phyloP scores from a whole-genome alignment of 2,888 invertebrate species.

The Drosophila koepferae region DNA sequence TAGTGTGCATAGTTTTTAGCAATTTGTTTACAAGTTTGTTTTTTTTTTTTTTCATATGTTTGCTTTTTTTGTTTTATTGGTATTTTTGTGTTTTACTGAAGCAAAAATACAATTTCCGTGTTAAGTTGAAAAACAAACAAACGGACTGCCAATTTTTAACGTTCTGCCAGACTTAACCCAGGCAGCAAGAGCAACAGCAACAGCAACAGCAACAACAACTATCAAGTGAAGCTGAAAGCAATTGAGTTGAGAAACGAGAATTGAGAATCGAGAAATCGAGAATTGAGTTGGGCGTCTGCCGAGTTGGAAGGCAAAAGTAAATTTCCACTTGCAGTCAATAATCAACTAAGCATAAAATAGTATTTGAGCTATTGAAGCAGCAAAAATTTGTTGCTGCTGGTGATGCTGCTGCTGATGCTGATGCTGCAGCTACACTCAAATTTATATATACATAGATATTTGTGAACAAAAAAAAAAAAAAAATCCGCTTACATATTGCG shows the following conservation, averaged over 20 bases:
- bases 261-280: conserved; percentile 26
- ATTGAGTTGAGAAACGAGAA: conserved; percentile 37
- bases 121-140: conserved; percentile 75
- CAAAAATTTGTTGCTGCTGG: conserved; percentile 67
- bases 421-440: conserved; percentile 23
- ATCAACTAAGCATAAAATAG: conserved; percentile 80
- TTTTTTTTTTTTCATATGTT: not conserved
- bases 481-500: conserved; percentile 67
- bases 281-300: conserved; percentile 18
- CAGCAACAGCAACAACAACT: conserved; percentile 1
- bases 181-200: conserved; percentile 1
- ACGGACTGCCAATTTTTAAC: conserved; percentile 72
- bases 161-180: conserved; percentile 65
- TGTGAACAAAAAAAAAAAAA: not conserved
- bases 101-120: conserved; percentile 73
- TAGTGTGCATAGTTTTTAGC: conserved; percentile 47
- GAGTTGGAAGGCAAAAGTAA: conserved; percentile 52
- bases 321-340: conserved; percentile 77
- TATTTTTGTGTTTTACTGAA: conserved; percentile 21
- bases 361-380: conserved; percentile 78
- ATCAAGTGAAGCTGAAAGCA: conserved; percentile 30
- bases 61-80: not conserved
- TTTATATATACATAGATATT: conserved; percentile 26
- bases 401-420: conserved; percentile 40
- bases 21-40: conserved; percentile 61